phyloP scores from a whole-genome alignment of 2,888 invertebrate genomes.

The Habroteleia sp. region DNA sequence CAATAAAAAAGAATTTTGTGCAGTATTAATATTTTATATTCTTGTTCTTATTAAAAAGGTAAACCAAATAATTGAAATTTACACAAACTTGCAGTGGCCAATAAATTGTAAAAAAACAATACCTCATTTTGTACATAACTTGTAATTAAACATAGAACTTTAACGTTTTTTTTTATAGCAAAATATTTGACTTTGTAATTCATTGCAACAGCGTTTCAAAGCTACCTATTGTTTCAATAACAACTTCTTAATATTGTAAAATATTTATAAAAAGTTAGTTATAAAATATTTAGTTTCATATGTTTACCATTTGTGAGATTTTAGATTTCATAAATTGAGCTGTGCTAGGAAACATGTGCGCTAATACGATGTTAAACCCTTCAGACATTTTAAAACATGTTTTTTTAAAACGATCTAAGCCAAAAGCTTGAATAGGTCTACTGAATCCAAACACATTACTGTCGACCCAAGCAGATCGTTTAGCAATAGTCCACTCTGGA shows the following conservation, averaged over 20 bases:
- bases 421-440: constrained; percentile 92
- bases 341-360: constrained; percentile 86
- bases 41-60: no score
- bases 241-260: constrained; percentile 3
- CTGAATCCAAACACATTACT: constrained; percentile 94
- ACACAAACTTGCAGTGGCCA: no score
- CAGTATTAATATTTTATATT: no score
- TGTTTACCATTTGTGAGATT: constrained; percentile 71
- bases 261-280: not conserved
- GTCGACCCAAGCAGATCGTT: constrained; percentile 93
- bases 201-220: constrained; percentile 19
- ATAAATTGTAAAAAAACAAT: no score
- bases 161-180: constrained; percentile 9
- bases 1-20: no score
- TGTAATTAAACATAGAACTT: not conserved
- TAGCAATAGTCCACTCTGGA: constrained; percentile 88
- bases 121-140: not conserved
- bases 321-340: constrained; percentile 76
- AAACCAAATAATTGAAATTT: no score
- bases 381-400: constrained; percentile 91
- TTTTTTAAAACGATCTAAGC: constrained; percentile 92
- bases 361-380: constrained; percentile 92
- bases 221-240: constrained; percentile 7
- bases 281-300: no score
- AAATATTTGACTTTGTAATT: constrained; percentile 6